Conservation (phyloP, 1,140 invertebrate genomes). For the Cecropterus lyciades region DNA sequence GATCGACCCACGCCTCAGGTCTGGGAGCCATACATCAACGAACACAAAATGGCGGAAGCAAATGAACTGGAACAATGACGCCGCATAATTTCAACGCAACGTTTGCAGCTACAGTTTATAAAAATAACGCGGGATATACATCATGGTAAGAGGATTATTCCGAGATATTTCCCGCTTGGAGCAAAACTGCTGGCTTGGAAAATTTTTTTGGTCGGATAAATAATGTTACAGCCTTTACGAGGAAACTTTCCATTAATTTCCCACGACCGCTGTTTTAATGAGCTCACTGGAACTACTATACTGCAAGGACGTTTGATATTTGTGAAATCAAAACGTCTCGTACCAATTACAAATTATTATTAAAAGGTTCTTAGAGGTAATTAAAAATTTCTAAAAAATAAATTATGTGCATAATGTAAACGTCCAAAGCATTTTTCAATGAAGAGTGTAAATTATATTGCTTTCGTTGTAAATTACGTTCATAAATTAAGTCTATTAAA, state of each 20-base stretch:
- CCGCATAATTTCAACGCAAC: conserved; percentile 26
- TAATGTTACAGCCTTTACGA: conserved; percentile 31
- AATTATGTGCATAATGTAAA: too few species aligned
- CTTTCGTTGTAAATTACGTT: too few species aligned
- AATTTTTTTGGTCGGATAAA: conserved; percentile 33
- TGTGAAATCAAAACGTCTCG: background rate
- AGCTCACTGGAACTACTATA: conserved; percentile 5
- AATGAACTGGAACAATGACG: conserved; percentile 35
- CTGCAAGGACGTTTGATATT: background rate
- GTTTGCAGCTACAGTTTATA: conserved; percentile 33
- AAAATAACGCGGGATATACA: conserved; percentile 37
- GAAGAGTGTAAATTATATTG: too few species aligned
- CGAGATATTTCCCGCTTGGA: conserved; percentile 28
- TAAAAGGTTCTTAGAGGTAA: too few species aligned
- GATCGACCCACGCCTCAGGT: conserved; percentile 16
- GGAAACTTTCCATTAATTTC: conserved; percentile 32
- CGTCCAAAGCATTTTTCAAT: too few species aligned
- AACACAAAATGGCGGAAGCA: conserved; percentile 27
- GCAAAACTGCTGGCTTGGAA: conserved; percentile 33
- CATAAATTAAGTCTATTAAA: too few species aligned
- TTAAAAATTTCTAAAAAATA: too few species aligned
- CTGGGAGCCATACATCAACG: conserved; percentile 24
- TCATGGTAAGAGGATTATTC: conserved; percentile 35
- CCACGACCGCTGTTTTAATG: conserved; percentile 15
- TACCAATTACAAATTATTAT: too few species aligned